phyloP scores from a whole-genome alignment of 2,888 invertebrate species.

The Drosophila fungiperda region DNA sequence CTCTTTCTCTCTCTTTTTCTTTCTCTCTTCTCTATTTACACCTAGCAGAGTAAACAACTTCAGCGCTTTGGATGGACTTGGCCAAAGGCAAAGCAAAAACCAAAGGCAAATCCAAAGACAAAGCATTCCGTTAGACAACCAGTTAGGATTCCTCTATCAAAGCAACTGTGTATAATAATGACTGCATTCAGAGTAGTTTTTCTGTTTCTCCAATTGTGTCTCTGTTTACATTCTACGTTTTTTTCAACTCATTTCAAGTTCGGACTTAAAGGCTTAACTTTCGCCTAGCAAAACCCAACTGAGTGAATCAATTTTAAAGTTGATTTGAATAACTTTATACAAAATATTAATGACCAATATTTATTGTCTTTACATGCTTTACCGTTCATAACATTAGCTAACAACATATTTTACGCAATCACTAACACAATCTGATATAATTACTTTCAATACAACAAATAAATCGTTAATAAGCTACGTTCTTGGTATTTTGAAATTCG shows the following conservation, averaged over 20 bases:
- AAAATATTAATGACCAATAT: no score
- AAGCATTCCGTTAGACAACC: conserved; percentile 43
- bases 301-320: background rate
- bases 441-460: no score
- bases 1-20: background rate
- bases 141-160: conserved; percentile 11
- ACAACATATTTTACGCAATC: no score
- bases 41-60: conserved; percentile 60
- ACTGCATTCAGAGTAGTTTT: conserved; percentile 21
- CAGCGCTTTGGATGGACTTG: conserved; percentile 26
- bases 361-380: background rate
- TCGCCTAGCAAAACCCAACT: no score
- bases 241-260: conserved; percentile 15
- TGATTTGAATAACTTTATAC: background rate
- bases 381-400: background rate
- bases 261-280: conserved; percentile 16
- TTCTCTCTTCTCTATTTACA: conserved; percentile 28
- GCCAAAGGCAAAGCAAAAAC: conserved; percentile 35
- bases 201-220: conserved; percentile 12
- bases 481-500: no score
- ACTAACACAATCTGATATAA: no score
- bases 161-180: background rate
- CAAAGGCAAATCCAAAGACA: conserved; percentile 29
- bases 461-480: no score
- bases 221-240: conserved; percentile 8